These are phyloP conservation scores for Lasioglossum leucozonium DNA, from an alignment of 2,888 invertebrate species.

Conservation along the genomic window DNA sequence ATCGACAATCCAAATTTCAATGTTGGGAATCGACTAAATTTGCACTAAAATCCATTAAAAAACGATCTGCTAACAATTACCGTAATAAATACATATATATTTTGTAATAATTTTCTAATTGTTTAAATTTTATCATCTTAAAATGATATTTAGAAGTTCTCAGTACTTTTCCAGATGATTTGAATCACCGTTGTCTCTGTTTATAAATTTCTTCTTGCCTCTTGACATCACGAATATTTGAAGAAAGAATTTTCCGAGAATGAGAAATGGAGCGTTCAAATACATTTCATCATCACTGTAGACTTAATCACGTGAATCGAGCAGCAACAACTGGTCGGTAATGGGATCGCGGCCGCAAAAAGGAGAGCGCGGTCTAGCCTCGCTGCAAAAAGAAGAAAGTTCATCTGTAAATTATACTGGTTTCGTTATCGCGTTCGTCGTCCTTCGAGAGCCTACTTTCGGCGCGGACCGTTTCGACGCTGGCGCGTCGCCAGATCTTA, in stretches of 20 bases:
- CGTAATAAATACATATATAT: too few species aligned
- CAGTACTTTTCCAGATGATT: too few species aligned
- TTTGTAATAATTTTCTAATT: too few species aligned
- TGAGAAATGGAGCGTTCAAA: not conserved
- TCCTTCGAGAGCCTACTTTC: not conserved
- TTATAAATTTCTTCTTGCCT: too few species aligned
- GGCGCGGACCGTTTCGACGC: not conserved
- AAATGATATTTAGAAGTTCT: too few species aligned
- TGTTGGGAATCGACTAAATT: too few species aligned
- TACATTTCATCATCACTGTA: not conserved
- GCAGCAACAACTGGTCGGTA: not conserved
- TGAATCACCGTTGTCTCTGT: too few species aligned
- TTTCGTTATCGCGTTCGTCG: not conserved
- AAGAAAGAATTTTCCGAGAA: not conserved
- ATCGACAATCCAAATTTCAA: too few species aligned
- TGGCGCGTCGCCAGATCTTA: slow-evolving; percentile 64
- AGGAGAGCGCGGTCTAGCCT: not conserved
- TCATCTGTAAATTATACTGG: not conserved
- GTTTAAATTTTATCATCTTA: too few species aligned
- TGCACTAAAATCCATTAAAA: too few species aligned
- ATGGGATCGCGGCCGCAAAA: not conserved
- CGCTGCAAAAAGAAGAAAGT: not conserved
- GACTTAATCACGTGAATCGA: not conserved
- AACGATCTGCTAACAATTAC: too few species aligned
- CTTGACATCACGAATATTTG: too few species aligned